Evolutionary conservation across 2,888 invertebrate genomes (phyloP).

Genomic region (Allolobophora icterica): DNA sequence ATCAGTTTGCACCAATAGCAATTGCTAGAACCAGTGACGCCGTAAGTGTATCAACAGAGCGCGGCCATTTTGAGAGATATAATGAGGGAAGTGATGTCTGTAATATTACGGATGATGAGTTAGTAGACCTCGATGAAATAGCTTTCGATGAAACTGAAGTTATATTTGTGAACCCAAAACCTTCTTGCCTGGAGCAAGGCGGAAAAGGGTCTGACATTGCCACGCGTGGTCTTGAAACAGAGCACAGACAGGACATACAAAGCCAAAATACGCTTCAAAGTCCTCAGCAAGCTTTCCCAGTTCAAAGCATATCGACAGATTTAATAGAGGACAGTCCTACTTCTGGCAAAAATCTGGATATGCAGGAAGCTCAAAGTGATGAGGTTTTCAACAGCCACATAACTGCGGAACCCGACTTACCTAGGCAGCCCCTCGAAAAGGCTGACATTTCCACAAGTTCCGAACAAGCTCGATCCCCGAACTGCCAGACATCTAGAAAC

Average conservation of each 20-base stretch:
- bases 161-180: constrained; percentile 24
- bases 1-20: background rate
- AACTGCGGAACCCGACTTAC: background rate
- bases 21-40: background rate
- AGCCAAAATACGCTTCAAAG: background rate
- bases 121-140: background rate
- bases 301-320: background rate
- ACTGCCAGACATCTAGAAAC: background rate
- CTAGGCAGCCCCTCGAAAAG: background rate
- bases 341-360: background rate
- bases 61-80: background rate
- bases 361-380: background rate
- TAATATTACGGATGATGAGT: background rate
- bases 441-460: background rate
- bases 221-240: background rate
- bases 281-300: background rate
- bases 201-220: background rate
- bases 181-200: background rate
- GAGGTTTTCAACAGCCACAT: background rate
- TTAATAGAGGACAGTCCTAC: background rate
- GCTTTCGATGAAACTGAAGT: constrained; percentile 20
- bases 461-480: background rate
- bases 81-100: background rate
- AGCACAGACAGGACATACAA: background rate
- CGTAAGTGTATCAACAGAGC: background rate